Conservation (phyloP, 1,140 invertebrate species). For the Drosophila tristis region DNA sequence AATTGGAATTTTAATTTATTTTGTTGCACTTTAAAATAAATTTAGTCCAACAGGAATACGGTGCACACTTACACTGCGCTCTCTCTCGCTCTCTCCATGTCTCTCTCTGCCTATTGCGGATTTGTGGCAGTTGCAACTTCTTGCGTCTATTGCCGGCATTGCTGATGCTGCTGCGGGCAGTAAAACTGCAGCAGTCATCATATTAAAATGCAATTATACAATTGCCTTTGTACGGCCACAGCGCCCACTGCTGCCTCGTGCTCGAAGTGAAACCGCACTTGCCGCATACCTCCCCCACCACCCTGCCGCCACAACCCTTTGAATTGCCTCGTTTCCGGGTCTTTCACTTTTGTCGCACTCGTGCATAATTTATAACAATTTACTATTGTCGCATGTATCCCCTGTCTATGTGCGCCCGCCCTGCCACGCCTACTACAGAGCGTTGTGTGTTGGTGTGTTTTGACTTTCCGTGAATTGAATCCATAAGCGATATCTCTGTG, state of each 20-base stretch:
- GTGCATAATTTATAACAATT: conserved; percentile 71
- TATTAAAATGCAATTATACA: conserved; percentile 76
- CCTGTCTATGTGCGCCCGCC: conserved; percentile 7
- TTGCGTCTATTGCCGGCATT: not conserved
- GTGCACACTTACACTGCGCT: no score
- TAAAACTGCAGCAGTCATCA: conserved; percentile 64
- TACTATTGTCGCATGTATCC: conserved; percentile 1
- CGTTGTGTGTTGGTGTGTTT: conserved; percentile 9
- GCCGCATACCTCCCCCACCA: no score
- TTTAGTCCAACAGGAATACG: no score
- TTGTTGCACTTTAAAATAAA: not conserved
- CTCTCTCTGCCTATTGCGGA: no score
- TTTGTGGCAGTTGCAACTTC: no score
- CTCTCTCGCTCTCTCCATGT: no score
- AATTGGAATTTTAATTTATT: not conserved
- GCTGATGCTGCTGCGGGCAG: conserved; percentile 37
- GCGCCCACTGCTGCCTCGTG: not conserved
- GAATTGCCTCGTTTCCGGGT: not conserved
- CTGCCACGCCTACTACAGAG: conserved; percentile 23
- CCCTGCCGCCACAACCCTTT: not conserved
- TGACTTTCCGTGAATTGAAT: conserved; percentile 23
- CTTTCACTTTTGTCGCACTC: conserved; percentile 36
- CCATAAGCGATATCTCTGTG: conserved; percentile 7
- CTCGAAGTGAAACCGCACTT: conserved; percentile 16
- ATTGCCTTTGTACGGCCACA: conserved; percentile 60